phyloP scores from a whole-genome alignment of 2,113 vertebrate genomes.

The Noturus placidus region DNA sequence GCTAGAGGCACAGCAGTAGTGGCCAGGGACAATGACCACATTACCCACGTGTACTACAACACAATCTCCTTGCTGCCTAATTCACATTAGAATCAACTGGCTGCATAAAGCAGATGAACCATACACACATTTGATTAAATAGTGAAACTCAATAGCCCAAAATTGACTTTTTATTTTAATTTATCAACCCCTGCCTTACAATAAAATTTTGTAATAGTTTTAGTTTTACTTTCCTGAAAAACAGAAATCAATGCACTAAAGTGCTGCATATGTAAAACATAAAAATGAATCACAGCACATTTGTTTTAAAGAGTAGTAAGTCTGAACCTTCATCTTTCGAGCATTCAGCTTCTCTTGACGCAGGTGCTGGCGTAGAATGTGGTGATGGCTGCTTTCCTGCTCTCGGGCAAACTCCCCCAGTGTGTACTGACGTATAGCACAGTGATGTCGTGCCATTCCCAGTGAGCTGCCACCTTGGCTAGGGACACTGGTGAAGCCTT shows the following conservation, averaged over 20 bases:
- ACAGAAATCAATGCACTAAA: neutral
- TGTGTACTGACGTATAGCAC: constrained; percentile 87
- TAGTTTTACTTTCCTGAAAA: neutral
- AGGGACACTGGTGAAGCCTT: constrained; percentile 98
- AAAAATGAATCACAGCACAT: neutral
- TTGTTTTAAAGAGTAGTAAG: neutral
- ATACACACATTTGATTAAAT: neutral
- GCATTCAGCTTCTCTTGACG: constrained; percentile 93
- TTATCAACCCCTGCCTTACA: neutral
- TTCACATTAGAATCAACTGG: neutral
- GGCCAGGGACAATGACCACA: neutral
- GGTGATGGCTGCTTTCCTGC: constrained; percentile 88
- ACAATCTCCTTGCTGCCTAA: neutral
- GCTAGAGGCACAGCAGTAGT: neutral
- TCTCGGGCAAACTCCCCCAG: constrained; percentile 95
- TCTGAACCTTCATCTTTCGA: constrained; percentile 88
- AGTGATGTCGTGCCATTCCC: constrained; percentile 94
- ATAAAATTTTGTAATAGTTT: neutral
- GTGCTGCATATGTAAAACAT: neutral
- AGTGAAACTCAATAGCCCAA: neutral
- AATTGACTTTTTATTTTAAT: neutral
- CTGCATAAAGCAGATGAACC: neutral
- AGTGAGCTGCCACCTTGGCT: constrained; percentile 96
- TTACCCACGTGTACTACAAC: neutral
- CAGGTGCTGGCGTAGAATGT: constrained; percentile 87